Percentiles rank a stretch among this genome's conserved stretches.
Conservation (phyloP, 1,140 invertebrate genomes). For the Apis dorsata region DNA sequence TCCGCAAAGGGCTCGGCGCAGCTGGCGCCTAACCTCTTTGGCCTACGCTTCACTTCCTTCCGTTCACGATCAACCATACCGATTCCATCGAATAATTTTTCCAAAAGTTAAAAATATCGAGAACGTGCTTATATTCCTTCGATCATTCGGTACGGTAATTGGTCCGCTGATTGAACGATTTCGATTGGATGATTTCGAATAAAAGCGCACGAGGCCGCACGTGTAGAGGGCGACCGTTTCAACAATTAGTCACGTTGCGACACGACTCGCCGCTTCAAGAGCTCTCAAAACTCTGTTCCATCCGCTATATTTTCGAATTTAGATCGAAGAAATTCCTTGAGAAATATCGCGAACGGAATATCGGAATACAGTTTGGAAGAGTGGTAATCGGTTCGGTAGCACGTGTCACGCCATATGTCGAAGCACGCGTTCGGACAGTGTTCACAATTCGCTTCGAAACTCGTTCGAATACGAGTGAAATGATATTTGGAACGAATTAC, state of each 20-base stretch:
- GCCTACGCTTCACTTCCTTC: neutral
- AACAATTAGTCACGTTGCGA: conserved; percentile 39
- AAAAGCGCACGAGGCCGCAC: conserved; percentile 15
- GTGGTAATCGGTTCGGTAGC: conserved; percentile 29
- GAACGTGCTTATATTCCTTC: neutral
- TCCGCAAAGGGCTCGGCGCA: conserved; percentile 18
- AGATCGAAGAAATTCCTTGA: neutral
- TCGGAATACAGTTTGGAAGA: neutral
- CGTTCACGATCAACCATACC: neutral
- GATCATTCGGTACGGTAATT: conserved; percentile 28
- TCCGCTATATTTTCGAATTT: no score
- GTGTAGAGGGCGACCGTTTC: neutral
- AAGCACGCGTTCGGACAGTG: neutral
- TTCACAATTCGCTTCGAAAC: no score
- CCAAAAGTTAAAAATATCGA: neutral
- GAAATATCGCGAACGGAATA: neutral
- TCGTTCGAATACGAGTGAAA: conserved; percentile 11
- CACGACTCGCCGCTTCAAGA: neutral
- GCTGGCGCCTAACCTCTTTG: conserved; percentile 1
- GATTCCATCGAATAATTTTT: neutral
- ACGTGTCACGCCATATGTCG: conserved; percentile 65
- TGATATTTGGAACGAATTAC: neutral
- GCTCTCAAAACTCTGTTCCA: no score
- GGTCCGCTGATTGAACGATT: conserved; percentile 39
- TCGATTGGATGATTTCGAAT: conserved; percentile 1